Evolutionary conservation across 2,888 invertebrate species (phyloP).

Genomic region (Ethmia dodecea): DNA sequence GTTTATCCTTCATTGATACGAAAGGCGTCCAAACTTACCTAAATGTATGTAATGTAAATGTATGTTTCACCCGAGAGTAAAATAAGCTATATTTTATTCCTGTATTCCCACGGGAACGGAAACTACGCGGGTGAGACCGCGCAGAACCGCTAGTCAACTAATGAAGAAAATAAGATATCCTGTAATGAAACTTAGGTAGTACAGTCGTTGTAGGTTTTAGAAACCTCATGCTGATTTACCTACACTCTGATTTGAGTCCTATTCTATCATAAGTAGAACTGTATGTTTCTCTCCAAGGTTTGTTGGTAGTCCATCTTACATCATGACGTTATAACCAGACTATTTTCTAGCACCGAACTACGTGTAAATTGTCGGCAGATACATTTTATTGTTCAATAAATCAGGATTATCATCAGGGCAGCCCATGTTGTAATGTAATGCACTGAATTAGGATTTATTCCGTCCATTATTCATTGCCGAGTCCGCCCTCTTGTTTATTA

Average conservation of each 20-base stretch:
- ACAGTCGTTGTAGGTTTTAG: neutral
- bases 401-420: constrained; percentile 37
- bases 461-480: constrained; percentile 39
- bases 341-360: neutral
- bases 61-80: too few species aligned
- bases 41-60: neutral
- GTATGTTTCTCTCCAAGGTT: neutral
- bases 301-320: neutral
- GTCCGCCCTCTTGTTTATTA: constrained; percentile 33
- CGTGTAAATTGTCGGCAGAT: constrained; percentile 12
- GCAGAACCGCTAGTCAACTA: too few species aligned
- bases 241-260: too few species aligned
- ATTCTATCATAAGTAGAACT: too few species aligned
- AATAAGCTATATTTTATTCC: too few species aligned
- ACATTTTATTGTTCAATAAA: constrained; percentile 32
- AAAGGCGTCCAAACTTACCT: too few species aligned
- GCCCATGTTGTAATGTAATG: constrained; percentile 37
- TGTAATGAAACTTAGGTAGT: too few species aligned
- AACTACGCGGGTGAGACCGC: too few species aligned
- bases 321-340: neutral
- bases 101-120: too few species aligned
- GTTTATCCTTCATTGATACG: too few species aligned
- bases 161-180: too few species aligned
- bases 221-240: too few species aligned
- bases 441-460: constrained; percentile 50